These are phyloP conservation scores for Phataginus tetradactyla DNA, from an alignment of 2,797 vertebrate genomes.

Conservation along the genomic window DNA sequence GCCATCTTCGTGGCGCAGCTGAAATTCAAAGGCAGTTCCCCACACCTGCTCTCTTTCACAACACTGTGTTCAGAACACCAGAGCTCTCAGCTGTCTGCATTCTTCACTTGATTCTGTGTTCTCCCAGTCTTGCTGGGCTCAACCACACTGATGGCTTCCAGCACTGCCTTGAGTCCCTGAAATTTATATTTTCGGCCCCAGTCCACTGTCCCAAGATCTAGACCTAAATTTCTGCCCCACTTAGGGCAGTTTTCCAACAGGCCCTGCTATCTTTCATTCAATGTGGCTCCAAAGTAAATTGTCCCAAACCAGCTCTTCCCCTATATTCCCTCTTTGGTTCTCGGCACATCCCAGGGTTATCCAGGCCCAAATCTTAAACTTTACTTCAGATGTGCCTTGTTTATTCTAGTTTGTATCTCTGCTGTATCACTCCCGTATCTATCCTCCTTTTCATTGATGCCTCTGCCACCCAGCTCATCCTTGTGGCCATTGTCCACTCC, in stretches of 20 bases:
- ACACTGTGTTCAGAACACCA: not conserved
- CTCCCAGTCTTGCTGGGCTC: not conserved
- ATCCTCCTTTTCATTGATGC: not conserved
- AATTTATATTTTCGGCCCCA: not conserved
- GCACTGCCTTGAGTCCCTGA: rapidly evolving
- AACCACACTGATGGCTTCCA: not conserved
- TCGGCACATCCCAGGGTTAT: too few relatives aligned
- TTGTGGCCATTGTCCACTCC: rapidly evolving
- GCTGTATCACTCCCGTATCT: too few relatives aligned
- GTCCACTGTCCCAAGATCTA: not conserved
- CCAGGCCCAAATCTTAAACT: not conserved
- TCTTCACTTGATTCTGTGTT: not conserved
- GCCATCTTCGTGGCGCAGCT: too few relatives aligned
- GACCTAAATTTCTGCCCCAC: not conserved
- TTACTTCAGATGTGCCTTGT: rapidly evolving
- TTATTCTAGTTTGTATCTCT: too few relatives aligned
- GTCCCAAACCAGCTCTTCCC: not conserved
- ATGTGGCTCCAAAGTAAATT: rapidly evolving
- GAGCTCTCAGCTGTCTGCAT: rapidly evolving
- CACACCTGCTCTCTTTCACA: not conserved
- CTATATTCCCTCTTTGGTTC: rapidly evolving
- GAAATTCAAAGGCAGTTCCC: too few relatives aligned
- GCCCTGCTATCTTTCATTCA: too few relatives aligned
- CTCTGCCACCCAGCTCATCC: rapidly evolving
- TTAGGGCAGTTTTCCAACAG: not conserved